A percentile compares a stretch with the other conserved stretches of the same genome.
These are phyloP conservation scores for Glossophaga mutica DNA, from an alignment of 2,797 vertebrate genomes.

Conservation along the genomic window DNA sequence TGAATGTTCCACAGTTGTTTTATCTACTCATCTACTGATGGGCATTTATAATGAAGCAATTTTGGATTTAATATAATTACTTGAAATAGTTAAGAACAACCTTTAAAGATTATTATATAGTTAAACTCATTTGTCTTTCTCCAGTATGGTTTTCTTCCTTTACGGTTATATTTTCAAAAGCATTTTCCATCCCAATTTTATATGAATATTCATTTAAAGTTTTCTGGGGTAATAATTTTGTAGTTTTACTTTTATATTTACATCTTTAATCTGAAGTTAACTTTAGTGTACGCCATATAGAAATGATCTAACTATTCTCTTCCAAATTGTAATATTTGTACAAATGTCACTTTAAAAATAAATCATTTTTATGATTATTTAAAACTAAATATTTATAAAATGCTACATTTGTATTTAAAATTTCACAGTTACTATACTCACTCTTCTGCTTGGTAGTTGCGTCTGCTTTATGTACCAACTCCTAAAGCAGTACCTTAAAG, in stretches of 20 bases:
- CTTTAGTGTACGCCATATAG: background rate
- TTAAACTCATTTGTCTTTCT: background rate
- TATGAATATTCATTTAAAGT: background rate
- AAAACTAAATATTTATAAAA: background rate
- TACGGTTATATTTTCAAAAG: background rate
- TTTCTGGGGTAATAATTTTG: background rate
- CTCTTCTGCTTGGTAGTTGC: background rate
- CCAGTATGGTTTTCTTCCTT: background rate
- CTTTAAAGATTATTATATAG: background rate
- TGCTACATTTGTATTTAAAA: background rate
- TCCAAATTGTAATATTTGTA: background rate
- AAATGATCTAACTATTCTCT: background rate
- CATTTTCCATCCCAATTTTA: background rate
- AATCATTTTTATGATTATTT: background rate
- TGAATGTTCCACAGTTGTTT: no score
- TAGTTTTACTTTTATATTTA: background rate
- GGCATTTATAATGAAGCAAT: background rate
- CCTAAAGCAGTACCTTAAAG: background rate
- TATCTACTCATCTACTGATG: no score
- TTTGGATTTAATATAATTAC: background rate
- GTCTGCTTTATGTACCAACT: background rate
- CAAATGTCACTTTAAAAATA: background rate
- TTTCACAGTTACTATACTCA: background rate
- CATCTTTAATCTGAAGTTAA: background rate
- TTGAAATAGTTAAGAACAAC: constrained; percentile 9